Base-by-base conservation (phyloP, 2,888 invertebrate species). In the Chirona hameri region DNA sequence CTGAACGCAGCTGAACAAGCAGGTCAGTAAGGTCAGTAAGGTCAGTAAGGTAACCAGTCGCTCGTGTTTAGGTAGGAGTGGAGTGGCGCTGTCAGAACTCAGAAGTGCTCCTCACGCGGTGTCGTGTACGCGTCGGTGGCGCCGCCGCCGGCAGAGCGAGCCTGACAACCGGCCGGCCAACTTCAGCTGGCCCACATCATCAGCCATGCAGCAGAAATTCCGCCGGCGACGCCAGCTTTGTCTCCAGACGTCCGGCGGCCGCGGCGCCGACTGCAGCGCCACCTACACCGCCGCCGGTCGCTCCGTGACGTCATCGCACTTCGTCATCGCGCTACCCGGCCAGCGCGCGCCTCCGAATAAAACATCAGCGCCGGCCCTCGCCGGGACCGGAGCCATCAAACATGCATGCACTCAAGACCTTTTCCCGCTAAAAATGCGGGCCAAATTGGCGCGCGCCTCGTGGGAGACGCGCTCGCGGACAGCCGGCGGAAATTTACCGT, bases 351-450 rank as follows among this genome's bases (percentile, higher is more conserved):
- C 18, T 10, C 76, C 76, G 76, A 76, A 76, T 76, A 76, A 76
- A 76, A 76, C 46, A 76, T 76, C 46, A 76, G 39, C 24, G 10
- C 76, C 69, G 9, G 10, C 15, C 39, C 76, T 10, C 15, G 24
- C 76, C 39, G 76, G 39, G 46, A 18, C 3, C 2, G 21, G 39
- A 9, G 24, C 39, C n/a, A 72, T 76, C 76, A 76, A 76, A 76
- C 76, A 76, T 76, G 76, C 76, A 39, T 76, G 76, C 46, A 24
- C 76, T 76, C 76, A 76, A 76, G 76, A 76, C 76, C 76, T 76
- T 76, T 76, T 76, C 76, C 76, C 76, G 76, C 76, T 46, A 76
- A 76, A 76, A 76, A 76, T 46, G 76, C 46, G 24, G 46, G 14
- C 39, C 24, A 76, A 76, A 76, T 76, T 76, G 76, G 76, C 76